Base-by-base conservation (phyloP, 2,113 vertebrate species). In the Oplegnathus fasciatus region DNA sequence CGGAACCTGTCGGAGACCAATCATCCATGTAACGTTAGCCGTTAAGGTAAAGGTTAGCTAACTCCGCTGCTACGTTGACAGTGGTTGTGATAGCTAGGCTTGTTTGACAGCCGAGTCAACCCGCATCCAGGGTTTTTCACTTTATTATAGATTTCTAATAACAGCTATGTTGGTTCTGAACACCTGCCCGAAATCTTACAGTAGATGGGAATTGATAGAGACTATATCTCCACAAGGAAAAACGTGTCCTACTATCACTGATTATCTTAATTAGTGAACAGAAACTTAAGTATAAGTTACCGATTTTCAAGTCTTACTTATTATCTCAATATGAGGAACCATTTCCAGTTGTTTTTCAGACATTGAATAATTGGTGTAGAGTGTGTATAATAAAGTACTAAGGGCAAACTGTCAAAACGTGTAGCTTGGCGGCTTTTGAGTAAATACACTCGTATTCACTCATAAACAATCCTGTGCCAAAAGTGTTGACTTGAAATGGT, bases 61-160 rank as follows among this genome's bases (percentile, higher is more conserved):
- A 42, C 55, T 42, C 32, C 2, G 9, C 46, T 73, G 85, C 87
- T 89, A 79, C 80, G 85, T 82, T 82, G 80, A 84, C 54, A 82
- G 67, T 58, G 71, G 17, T 7, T 60, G 65, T 52, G 60, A 37
- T 24, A 70, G 24, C 34, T 15, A 42, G n/a, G 48, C 50, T 13
- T 9, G 9, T 80, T 65, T 83, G 84, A 82, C 78, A 86, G 40
- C 26, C 13, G 1, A 24, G 30, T 62, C 37, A 50, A 28, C 6
- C 50, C 9, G 2, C 20, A 17, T 48, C n/a, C 24, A 20, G 20
- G 24, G 30, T 69, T 0, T 68, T 37, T 68, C 1, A 30, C 26
- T 42, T 2, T 15, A 5, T 62, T 46, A 0, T 37, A 3, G 30
- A 48, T 44, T 26, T 37, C 26, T 32, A 22, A 22, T 32, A 1